Evolutionary conservation across 2,113 vertebrate species (phyloP), one percentile per base, ranked within the genome.

Genomic region (Rhipidura dahli): DNA sequence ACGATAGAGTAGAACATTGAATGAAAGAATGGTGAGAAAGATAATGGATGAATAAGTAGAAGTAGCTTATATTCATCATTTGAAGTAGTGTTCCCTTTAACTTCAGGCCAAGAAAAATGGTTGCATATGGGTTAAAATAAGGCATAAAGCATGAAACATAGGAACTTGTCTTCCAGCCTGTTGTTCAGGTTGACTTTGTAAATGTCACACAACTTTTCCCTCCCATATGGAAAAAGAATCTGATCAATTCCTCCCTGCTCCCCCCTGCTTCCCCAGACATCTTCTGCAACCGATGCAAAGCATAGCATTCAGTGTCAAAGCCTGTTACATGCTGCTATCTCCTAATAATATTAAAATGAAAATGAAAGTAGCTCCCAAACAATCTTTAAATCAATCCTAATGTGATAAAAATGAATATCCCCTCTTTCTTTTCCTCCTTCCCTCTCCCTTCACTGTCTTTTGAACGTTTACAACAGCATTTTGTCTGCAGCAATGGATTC

Each of bases 331-430:
- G 94, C 81, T 97, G 63, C 94, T 94, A 96, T 96, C 91, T 95
- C 96, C 96, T 98, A 98, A 98, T 98, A 96, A 96, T 97, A 98
- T 98, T 98, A 98, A 96, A 97, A 98, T 98, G 97, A 98, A 98
- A 98, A 98, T 97, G 97, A 98, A 98, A 96, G 98, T 94, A 93
- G 70, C 97, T 97, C 94, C 93, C 96, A 97, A 98, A 97, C 96
- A 97, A 97, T 97, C 97, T 96, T 97, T 96, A 95, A 97, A 98
- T 98, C 97, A 85, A 98, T 98, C 88, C 94, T 98, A 98, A 97
- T 94, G 6, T 83, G 94, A 96, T 98, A 92, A 98, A 96, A 97
- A 94, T 96, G 66, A 98, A 92, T 96, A 97, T 95, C 94, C 54
- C 42, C 90, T 90, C 89, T 91, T 89, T 78, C 47, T 80, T 94